Conservation (phyloP, 2,888 invertebrate genomes). For the Callosobruchus maculatus region DNA sequence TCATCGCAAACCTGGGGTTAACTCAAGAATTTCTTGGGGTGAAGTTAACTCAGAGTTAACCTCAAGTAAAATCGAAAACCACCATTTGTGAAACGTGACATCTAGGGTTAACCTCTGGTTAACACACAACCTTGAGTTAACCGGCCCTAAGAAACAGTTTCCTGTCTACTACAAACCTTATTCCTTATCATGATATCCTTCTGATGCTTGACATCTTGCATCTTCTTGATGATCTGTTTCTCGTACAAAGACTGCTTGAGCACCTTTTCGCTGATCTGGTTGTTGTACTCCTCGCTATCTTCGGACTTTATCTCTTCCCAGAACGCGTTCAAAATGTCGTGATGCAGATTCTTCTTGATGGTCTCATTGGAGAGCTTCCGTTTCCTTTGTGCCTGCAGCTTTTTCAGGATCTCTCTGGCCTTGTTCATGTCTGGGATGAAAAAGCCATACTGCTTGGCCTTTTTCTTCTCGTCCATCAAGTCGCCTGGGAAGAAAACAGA, state of each 20-base stretch:
- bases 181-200: slow-evolving; percentile 56
- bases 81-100: no score
- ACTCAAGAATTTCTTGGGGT: no score
- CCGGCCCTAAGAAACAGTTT: no score
- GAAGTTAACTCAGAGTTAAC: no score
- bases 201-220: slow-evolving; percentile 60
- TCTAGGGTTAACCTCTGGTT: no score
- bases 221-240: slow-evolving; percentile 61
- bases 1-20: no score
- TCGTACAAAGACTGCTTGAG: slow-evolving; percentile 62
- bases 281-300: slow-evolving; percentile 54
- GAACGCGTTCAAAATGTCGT: slow-evolving; percentile 50
- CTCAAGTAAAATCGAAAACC: no score
- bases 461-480: slow-evolving; percentile 21
- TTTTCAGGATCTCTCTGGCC: slow-evolving; percentile 51
- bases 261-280: slow-evolving; percentile 54
- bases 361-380: slow-evolving; percentile 40
- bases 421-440: slow-evolving; percentile 30
- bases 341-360: slow-evolving; percentile 46
- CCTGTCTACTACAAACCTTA: no score
- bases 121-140: no score
- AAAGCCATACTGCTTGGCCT: slow-evolving; percentile 21
- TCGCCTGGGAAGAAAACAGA: background rate
- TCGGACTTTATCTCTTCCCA: slow-evolving; percentile 55
- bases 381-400: slow-evolving; percentile 51